A percentile compares a stretch with the other conserved stretches of the same genome.
Conservation (phyloP, 2,113 vertebrate species). For the Ammodytes dubius region DNA sequence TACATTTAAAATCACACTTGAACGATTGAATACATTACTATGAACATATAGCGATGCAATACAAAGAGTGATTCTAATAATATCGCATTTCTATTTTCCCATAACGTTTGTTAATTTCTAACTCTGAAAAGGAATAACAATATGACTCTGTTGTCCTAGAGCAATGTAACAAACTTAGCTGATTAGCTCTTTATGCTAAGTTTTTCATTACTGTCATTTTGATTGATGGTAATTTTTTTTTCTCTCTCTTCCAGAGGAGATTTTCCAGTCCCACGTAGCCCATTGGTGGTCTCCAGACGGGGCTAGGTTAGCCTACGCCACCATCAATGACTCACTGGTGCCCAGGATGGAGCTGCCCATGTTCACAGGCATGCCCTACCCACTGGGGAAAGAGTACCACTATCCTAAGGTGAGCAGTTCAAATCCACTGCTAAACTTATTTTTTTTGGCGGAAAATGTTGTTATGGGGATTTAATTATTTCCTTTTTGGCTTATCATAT, state of each 20-base stretch:
- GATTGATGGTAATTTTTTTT: background rate
- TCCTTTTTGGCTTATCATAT: background rate
- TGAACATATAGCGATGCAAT: background rate
- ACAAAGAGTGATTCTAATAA: background rate
- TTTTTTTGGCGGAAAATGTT: background rate
- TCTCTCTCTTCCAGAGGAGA: slow-evolving; percentile 88
- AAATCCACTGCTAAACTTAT: too few species aligned
- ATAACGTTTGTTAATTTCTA: background rate
- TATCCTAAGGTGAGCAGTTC: slow-evolving; percentile 92
- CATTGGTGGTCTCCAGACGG: slow-evolving; percentile 99
- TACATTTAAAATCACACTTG: background rate
- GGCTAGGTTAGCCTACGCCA: slow-evolving; percentile 92
- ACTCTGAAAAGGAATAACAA: background rate
- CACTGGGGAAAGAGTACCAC: slow-evolving; percentile 90
- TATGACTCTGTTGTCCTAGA: slow-evolving; percentile 7
- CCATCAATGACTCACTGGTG: slow-evolving; percentile 95
- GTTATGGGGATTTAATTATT: rapidly evolving
- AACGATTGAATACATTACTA: background rate
- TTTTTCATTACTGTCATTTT: background rate
- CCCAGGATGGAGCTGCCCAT: slow-evolving; percentile 95
- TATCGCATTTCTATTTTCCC: background rate
- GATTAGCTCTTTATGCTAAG: background rate
- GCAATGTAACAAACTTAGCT: slow-evolving; percentile 14
- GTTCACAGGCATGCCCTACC: slow-evolving; percentile 91
- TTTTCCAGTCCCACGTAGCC: slow-evolving; percentile 93